Evolutionary conservation across 2,888 invertebrate species (phyloP).

Genomic region (Dromius quadrimaculatus): DNA sequence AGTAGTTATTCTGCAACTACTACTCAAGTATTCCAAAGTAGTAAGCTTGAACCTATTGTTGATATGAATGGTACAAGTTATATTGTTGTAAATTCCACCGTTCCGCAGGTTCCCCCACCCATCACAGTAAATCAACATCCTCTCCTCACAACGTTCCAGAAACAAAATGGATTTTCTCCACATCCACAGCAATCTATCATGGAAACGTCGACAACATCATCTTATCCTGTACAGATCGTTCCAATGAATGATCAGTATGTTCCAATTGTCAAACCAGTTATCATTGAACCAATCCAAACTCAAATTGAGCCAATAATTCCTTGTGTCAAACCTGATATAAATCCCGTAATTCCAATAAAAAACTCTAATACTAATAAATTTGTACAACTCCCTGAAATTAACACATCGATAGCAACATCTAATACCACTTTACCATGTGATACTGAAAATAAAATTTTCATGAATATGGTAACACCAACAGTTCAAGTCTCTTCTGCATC

Average conservation of each 20-base stretch:
- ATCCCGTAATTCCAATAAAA: conserved; percentile 54
- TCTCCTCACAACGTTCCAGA: conserved; percentile 33
- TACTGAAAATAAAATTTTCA: conserved; percentile 75
- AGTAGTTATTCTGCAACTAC: conserved; percentile 88
- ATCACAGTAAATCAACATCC: conserved; percentile 50
- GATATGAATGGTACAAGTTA: conserved; percentile 74
- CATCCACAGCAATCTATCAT: conserved; percentile 6
- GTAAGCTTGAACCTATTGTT: conserved; percentile 85
- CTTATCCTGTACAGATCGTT: conserved; percentile 24
- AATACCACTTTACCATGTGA: conserved; percentile 59
- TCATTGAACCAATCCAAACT: neutral
- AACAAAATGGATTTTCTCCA: conserved; percentile 1
- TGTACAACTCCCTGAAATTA: conserved; percentile 65
- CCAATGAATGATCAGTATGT: conserved; percentile 4
- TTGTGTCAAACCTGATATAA: neutral
- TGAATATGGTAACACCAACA: conserved; percentile 79
- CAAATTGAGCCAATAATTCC: conserved; percentile 9
- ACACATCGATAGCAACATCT: conserved; percentile 61
- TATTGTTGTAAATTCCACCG: conserved; percentile 75
- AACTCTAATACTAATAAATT: conserved; percentile 50
- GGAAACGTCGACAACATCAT: neutral
- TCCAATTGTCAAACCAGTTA: conserved; percentile 22
- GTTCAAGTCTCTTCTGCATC: conserved; percentile 64
- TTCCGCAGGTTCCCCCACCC: conserved; percentile 63
- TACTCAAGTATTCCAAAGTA: conserved; percentile 87